Conservation (phyloP, 1,140 invertebrate genomes). For the Drepana arcuata region DNA sequence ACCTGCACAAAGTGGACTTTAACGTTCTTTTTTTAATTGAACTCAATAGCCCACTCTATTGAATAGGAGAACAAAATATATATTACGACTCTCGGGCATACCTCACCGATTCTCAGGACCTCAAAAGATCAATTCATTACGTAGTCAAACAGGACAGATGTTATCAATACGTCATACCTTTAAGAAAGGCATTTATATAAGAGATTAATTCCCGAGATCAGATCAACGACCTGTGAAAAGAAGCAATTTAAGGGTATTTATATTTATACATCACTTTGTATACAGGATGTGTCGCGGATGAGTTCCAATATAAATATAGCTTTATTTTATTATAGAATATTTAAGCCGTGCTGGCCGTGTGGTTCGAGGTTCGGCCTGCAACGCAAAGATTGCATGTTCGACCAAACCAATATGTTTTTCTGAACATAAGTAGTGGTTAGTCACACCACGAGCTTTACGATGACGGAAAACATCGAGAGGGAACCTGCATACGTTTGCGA, state of each 20-base stretch:
- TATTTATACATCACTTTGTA: slow-evolving; percentile 1
- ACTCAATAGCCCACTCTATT: background rate
- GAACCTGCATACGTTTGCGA: no score
- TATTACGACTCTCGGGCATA: no score
- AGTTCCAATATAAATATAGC: background rate
- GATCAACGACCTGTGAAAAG: slow-evolving; percentile 9
- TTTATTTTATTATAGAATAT: background rate
- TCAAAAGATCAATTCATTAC: background rate
- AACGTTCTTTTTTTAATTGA: background rate
- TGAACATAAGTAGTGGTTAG: no score
- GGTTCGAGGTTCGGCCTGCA: no score
- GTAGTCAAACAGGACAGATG: slow-evolving; percentile 17
- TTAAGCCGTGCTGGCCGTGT: no score
- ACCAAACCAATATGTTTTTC: no score
- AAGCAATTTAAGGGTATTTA: slow-evolving; percentile 43
- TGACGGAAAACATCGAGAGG: no score
- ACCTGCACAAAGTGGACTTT: background rate
- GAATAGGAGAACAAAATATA: no score
- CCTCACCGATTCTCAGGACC: no score
- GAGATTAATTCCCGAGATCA: slow-evolving; percentile 36
- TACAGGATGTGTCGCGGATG: background rate
- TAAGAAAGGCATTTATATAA: slow-evolving; percentile 22
- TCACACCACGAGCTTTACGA: no score
- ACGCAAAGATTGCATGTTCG: no score
- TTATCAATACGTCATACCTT: slow-evolving; percentile 8